A percentile compares a stretch with the other conserved stretches of the same genome.
Evolutionary conservation across 2,888 invertebrate species (phyloP).

Genomic region (Sceliomorpha sp.): DNA sequence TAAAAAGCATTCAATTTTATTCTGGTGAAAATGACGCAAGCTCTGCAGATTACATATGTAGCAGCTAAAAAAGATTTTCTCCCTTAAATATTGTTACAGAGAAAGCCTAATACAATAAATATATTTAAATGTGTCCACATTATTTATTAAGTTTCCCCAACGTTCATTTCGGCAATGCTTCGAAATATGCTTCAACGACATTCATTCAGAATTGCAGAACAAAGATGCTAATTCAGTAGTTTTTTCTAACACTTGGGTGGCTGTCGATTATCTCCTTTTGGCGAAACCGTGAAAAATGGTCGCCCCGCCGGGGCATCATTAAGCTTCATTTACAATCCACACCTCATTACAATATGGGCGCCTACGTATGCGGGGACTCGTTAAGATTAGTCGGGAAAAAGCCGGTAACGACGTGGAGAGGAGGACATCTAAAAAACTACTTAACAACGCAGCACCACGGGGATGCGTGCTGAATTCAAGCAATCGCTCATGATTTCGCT

Average conservation of each 20-base stretch:
- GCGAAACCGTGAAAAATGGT: conserved; percentile 71
- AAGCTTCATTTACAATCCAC: conserved; percentile 77
- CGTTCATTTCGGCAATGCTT: no score
- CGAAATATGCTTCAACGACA: no score
- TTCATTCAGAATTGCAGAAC: conserved; percentile 24
- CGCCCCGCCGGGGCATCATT: conserved; percentile 68
- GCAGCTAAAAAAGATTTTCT: no score
- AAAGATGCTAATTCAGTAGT: conserved; percentile 43
- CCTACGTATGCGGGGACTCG: conserved; percentile 57
- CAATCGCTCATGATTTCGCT: conserved; percentile 70
- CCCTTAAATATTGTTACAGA: no score
- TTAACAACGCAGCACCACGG: conserved; percentile 59
- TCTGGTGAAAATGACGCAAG: no score
- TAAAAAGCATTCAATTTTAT: no score
- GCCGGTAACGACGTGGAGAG: conserved; percentile 71
- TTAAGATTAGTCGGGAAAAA: conserved; percentile 70
- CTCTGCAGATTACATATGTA: no score
- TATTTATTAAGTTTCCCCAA: no score
- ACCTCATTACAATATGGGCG: conserved; percentile 73
- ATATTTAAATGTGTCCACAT: no score
- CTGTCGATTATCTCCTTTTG: conserved; percentile 22
- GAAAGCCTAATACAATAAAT: no score
- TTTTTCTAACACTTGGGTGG: conserved; percentile 12
- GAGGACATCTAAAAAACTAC: conserved; percentile 66
- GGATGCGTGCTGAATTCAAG: conserved; percentile 58